Evolutionary conservation across 2,797 vertebrate species (phyloP), one percentile per base, ranked within the genome.

Genomic region (Hippoglossus hippoglossus): DNA sequence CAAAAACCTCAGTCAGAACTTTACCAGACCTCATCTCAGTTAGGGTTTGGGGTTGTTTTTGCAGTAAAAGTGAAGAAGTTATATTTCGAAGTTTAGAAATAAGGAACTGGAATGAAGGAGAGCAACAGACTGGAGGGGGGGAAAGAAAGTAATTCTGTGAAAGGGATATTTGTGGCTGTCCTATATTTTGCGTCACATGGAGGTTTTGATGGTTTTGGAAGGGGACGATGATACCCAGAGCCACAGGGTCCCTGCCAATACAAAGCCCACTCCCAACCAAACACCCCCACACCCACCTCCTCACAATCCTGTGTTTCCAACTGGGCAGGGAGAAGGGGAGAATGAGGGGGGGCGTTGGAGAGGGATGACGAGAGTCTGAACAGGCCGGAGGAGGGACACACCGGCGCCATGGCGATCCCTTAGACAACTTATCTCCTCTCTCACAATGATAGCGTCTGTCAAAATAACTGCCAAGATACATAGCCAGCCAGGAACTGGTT

Each of bases 381-480:
- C 77, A 91, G 89, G 79, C 86, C 44, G 63, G 84, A 90, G 90
- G 88, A 93, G 92, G 94, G 93, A 93, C 93, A 90, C 77, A 79
- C 81, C 85, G 94, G 94, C 94, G 94, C 94, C 94, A 94, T 91
- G 80, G 81, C 88, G 93, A 95, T 95, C 92, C 90, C 91, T 86
- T 84, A 92, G 91, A 93, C 93, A 90, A 92, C 93, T 95, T 95
- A 95, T 95, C 94, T 94, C 77, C 74, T 79, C 79, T 89, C 85
- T 87, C 84, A 81, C 90, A 87, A 89, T 91, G 94, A 95, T 95
- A 94, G 89, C 81, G 84, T 90, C 91, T 94, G 94, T 95, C 94
- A 95, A 94, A 95, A 94, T 94, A 95, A 92, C 90, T 91, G 93
- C 91, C 90, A 93, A 94, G 93, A 95, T 90, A 95, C 93, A 93